Percentiles rank a stretch among this genome's conserved stretches.
Evolutionary conservation across 1,140 invertebrate genomes (phyloP).

Genomic region (Magallana ariakensis): DNA sequence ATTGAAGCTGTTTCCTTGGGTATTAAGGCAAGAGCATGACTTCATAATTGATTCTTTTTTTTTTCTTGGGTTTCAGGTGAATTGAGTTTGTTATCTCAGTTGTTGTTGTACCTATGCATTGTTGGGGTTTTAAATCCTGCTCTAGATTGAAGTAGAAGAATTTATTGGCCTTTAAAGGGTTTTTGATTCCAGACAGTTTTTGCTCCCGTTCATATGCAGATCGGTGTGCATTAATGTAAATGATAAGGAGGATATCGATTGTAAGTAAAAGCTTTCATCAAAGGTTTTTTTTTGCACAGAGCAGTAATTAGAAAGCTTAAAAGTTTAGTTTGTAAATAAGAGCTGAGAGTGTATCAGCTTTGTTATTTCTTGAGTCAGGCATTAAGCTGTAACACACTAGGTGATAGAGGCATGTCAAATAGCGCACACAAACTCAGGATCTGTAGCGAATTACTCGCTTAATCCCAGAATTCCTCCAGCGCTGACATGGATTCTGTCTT

Average conservation of each 20-base stretch:
- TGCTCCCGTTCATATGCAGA: not conserved
- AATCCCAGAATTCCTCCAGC: constrained; percentile 30
- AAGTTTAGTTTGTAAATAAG: constrained; percentile 6
- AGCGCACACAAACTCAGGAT: not conserved
- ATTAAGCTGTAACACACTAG: not conserved
- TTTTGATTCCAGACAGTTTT: not conserved
- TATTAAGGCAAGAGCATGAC: not conserved
- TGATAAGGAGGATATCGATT: not conserved
- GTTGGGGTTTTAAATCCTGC: not conserved
- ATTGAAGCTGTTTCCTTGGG: constrained; percentile 10
- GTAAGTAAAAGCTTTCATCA: constrained; percentile 1
- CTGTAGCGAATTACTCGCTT: constrained; percentile 28
- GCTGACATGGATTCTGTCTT: not conserved
- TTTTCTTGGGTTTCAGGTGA: not conserved
- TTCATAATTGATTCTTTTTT: constrained; percentile 14
- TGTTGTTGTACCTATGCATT: constrained; percentile 2
- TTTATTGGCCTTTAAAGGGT: not conserved
- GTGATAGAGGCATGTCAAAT: constrained; percentile 11
- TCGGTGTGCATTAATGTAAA: not conserved
- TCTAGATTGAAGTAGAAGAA: not conserved
- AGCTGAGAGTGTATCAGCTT: not conserved
- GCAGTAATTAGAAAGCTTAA: constrained; percentile 16
- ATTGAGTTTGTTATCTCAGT: not conserved
- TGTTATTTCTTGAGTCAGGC: not conserved
- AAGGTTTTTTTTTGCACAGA: not conserved